Conservation (phyloP, 2,113 vertebrate genomes). For the Pluvialis apricaria region DNA sequence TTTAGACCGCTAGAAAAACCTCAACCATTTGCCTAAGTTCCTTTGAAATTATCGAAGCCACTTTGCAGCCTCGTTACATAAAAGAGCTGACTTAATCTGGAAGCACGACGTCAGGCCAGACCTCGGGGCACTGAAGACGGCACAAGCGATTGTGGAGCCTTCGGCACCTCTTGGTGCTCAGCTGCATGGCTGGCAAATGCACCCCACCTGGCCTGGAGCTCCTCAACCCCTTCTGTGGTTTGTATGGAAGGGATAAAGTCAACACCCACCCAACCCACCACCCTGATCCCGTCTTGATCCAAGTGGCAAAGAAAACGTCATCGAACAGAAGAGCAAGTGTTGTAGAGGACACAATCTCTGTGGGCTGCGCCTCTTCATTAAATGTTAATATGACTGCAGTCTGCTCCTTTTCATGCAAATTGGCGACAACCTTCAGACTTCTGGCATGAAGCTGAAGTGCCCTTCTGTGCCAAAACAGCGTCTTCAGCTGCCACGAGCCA, state of each 20-base stretch:
- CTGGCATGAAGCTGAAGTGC: not conserved
- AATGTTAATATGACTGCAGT: conserved; percentile 30
- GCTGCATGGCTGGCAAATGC: not conserved
- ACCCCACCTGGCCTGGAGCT: not conserved
- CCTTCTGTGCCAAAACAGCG: not conserved
- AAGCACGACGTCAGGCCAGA: not conserved
- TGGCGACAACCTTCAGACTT: not conserved
- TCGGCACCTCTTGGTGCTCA: accelerated
- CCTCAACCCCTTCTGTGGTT: not conserved
- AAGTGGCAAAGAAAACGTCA: not conserved
- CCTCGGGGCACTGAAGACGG: accelerated
- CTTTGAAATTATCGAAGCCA: not conserved
- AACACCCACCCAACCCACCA: accelerated
- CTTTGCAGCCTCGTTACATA: not conserved
- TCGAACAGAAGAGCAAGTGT: accelerated
- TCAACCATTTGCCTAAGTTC: not conserved
- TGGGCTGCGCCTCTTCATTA: not conserved
- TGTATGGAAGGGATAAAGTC: not conserved
- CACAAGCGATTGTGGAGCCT: accelerated
- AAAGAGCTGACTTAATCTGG: not conserved
- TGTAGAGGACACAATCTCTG: not conserved
- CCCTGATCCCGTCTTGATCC: not conserved
- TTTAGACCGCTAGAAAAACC: not conserved
- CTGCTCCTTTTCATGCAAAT: conserved; percentile 7
- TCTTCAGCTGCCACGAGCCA: not conserved